These are phyloP conservation scores for Fistularia commersonii DNA, from an alignment of 2,797 vertebrate species.

Conservation along the genomic window DNA sequence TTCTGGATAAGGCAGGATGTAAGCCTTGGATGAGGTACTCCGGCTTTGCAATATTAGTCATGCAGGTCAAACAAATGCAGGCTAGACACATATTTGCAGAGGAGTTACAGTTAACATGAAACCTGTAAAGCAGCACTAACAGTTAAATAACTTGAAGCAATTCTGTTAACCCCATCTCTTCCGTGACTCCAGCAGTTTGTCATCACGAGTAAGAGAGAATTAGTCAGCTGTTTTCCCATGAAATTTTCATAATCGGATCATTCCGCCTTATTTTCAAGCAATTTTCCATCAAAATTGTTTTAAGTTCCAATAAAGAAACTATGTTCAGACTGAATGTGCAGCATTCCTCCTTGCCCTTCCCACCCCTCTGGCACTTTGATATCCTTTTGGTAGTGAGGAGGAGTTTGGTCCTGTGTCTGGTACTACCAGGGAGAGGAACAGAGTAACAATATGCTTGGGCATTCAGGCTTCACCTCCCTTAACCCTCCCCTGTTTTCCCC, in stretches of 20 bases:
- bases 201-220: neutral
- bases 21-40: neutral
- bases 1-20: too few relatives aligned
- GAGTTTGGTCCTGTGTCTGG: conserved; percentile 36
- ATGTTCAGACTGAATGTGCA: conserved; percentile 8
- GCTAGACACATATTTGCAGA: conserved; percentile 14
- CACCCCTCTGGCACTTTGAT: conserved; percentile 12
- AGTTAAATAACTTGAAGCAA: conserved; percentile 15
- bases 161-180: neutral
- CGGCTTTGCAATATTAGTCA: conserved; percentile 9
- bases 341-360: conserved; percentile 24
- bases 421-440: conserved; percentile 29
- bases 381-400: conserved; percentile 17
- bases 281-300: neutral
- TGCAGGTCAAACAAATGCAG: conserved; percentile 7
- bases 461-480: conserved; percentile 12
- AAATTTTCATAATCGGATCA: neutral
- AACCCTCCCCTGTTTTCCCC: conserved; percentile 7
- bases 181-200: neutral
- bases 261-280: neutral
- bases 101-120: conserved; percentile 5
- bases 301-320: neutral
- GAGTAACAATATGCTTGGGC: conserved; percentile 22
- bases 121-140: neutral
- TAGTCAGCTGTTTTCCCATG: neutral